phyloP scores from a whole-genome alignment of 2,888 invertebrate species.

The Lasioglossum zephyrum region DNA sequence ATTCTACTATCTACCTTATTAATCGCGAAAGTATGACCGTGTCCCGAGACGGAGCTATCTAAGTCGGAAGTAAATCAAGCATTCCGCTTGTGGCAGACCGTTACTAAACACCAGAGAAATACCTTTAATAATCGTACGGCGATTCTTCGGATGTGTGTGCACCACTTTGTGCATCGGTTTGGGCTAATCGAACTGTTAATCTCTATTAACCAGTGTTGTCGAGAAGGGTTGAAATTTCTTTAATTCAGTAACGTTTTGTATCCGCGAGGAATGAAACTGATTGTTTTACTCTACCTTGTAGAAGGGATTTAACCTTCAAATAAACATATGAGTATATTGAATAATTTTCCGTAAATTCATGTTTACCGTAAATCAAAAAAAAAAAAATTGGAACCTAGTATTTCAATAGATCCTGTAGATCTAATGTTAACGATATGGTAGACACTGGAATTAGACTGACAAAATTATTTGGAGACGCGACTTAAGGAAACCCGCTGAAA shows the following conservation, averaged over 20 bases:
- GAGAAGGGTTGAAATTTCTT: neutral
- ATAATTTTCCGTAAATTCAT: no score
- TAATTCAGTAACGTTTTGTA: neutral
- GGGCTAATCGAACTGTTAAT: neutral
- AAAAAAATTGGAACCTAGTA: no score
- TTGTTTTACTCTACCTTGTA: no score
- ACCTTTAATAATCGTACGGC: slow-evolving; percentile 26
- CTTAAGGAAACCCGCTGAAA: no score
- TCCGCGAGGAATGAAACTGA: neutral
- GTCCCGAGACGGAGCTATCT: slow-evolving; percentile 74
- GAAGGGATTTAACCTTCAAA: no score
- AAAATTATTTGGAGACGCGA: no score
- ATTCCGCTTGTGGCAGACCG: slow-evolving; percentile 50
- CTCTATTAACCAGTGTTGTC: neutral
- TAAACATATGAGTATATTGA: no score
- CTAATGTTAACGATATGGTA: no score
- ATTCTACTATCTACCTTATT: slow-evolving; percentile 79
- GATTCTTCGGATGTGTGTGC: neutral
- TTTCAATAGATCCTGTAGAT: no score
- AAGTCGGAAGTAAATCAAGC: slow-evolving; percentile 78
- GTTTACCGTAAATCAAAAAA: no score
- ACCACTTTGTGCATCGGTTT: neutral
- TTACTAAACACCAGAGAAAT: slow-evolving; percentile 63
- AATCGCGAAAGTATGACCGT: slow-evolving; percentile 77
- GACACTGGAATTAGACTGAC: no score